Conservation (phyloP, 2,113 vertebrate genomes). For the Kryptolebias marmoratus region DNA sequence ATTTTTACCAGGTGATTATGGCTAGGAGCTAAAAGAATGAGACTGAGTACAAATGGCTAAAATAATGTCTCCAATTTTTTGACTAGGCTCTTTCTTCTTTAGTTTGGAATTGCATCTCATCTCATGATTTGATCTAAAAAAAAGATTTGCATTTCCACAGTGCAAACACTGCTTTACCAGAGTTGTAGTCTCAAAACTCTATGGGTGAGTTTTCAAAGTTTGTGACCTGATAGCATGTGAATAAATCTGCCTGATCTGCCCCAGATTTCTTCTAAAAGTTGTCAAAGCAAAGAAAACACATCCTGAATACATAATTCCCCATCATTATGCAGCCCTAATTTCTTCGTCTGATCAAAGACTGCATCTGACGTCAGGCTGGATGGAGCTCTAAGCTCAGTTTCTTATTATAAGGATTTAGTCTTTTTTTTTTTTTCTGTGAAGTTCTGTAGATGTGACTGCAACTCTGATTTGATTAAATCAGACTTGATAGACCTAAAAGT, state of each 20-base stretch:
- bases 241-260: background rate
- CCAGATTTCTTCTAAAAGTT: background rate
- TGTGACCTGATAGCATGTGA: background rate
- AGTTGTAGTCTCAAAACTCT: background rate
- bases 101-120: no score
- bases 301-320: constrained; percentile 19
- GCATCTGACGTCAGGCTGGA: background rate
- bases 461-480: background rate
- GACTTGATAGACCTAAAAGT: background rate
- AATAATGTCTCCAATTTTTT: no score
- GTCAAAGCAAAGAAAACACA: constrained; percentile 6
- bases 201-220: background rate
- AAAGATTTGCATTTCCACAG: background rate
- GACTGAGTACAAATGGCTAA: no score
- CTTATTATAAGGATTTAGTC: background rate
- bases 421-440: background rate
- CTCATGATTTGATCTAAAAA: no score
- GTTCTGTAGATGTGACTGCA: background rate
- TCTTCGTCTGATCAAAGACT: constrained; percentile 8
- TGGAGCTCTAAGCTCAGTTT: background rate
- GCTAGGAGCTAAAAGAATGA: no score
- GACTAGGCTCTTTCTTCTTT: no score
- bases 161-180: background rate
- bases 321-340: background rate
- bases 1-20: no score